A percentile compares a stretch with the other conserved stretches of the same genome.
Evolutionary conservation across 2,888 invertebrate genomes (phyloP).

Genomic region (Callyntrura sp.): DNA sequence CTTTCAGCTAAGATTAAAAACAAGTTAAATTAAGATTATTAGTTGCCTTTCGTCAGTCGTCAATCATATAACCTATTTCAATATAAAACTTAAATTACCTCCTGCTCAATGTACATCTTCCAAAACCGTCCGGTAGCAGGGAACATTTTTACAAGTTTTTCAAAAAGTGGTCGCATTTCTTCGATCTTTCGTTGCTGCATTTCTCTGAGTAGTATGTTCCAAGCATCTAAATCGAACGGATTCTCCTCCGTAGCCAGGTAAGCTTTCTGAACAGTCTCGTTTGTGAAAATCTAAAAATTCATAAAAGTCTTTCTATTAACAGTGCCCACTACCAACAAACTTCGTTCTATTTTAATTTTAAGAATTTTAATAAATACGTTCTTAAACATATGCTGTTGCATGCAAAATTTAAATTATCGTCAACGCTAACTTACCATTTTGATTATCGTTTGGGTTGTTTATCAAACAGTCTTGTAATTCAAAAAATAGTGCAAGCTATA

Average conservation of each 20-base stretch:
- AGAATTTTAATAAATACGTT: too few species aligned
- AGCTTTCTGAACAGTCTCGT: constrained; percentile 92
- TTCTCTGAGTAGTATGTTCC: constrained; percentile 98
- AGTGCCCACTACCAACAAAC: too few species aligned
- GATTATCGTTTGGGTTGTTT: constrained; percentile 28
- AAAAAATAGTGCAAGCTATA: constrained; percentile 12
- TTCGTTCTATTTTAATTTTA: too few species aligned
- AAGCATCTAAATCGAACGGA: constrained; percentile 98
- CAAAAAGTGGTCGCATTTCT: constrained; percentile 96
- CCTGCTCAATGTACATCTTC: constrained; percentile 99
- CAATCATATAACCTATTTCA: background rate
- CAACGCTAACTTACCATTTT: constrained; percentile 20
- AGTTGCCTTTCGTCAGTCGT: background rate
- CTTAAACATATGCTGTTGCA: too few species aligned
- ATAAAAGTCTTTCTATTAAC: too few species aligned
- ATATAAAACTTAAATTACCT: constrained; percentile 88
- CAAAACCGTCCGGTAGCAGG: constrained; percentile 99
- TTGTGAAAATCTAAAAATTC: constrained; percentile 82
- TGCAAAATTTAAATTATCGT: background rate
- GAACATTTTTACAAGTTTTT: constrained; percentile 96
- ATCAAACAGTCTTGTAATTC: constrained; percentile 6
- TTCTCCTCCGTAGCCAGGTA: constrained; percentile 95
- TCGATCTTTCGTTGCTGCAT: constrained; percentile 95
- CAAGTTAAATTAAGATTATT: background rate
- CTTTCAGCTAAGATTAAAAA: constrained; percentile 94